These are phyloP conservation scores for Laodelphax striatellus DNA, from an alignment of 1,140 invertebrate species.

Conservation along the genomic window DNA sequence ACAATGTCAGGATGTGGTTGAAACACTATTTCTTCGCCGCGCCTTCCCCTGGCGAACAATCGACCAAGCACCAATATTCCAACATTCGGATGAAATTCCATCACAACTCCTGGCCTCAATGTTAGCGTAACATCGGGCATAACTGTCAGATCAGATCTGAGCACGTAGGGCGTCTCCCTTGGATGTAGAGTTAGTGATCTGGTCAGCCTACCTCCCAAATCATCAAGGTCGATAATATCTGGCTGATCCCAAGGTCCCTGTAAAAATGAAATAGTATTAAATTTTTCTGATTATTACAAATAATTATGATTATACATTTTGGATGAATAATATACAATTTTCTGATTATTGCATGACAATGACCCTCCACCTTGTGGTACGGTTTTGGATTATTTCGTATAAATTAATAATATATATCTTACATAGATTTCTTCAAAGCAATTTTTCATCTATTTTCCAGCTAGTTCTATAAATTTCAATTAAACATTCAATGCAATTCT, in stretches of 20 bases:
- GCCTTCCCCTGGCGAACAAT: slow-evolving; percentile 65
- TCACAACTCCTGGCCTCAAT: slow-evolving; percentile 78
- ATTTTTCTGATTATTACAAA: too few species aligned
- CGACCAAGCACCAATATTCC: slow-evolving; percentile 92
- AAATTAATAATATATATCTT: too few species aligned
- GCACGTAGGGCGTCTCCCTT: slow-evolving; percentile 60
- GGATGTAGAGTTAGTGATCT: slow-evolving; percentile 57
- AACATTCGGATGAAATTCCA: slow-evolving; percentile 94
- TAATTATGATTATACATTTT: too few species aligned
- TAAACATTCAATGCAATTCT: too few species aligned
- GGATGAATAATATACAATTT: too few species aligned
- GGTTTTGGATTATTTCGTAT: too few species aligned
- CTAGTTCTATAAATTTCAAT: too few species aligned
- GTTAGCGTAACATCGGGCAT: slow-evolving; percentile 84
- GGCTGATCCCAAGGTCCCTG: slow-evolving; percentile 40
- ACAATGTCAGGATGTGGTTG: background rate
- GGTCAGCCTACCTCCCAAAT: slow-evolving; percentile 73
- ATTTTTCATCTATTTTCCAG: too few species aligned
- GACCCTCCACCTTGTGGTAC: too few species aligned
- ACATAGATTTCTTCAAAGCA: too few species aligned
- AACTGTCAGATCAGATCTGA: slow-evolving; percentile 88
- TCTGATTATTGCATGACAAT: too few species aligned
- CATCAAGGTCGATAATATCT: slow-evolving; percentile 45
- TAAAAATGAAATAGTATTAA: background rate
- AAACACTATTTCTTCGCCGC: slow-evolving; percentile 58